phyloP scores from a whole-genome alignment of 1,140 invertebrate species.

The Zaprionus camerounensis region DNA sequence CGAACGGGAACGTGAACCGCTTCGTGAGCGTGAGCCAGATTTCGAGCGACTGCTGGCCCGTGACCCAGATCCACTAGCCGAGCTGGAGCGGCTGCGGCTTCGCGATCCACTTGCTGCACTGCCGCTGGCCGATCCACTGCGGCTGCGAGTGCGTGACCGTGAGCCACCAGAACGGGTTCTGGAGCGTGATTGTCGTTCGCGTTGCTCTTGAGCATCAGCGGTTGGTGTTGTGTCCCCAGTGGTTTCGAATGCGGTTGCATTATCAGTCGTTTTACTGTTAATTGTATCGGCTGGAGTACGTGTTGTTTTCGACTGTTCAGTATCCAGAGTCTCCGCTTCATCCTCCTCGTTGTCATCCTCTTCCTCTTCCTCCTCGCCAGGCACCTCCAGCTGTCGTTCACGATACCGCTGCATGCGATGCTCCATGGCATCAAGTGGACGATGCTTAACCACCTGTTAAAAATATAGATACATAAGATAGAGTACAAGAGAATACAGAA shows the following conservation, averaged over 20 bases:
- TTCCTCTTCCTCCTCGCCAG: constrained; percentile 91
- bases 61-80: constrained; percentile 81
- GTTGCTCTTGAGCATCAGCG: constrained; percentile 83
- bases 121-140: constrained; percentile 39
- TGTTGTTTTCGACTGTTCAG: constrained; percentile 10
- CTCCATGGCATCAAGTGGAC: constrained; percentile 93
- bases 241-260: constrained; percentile 54
- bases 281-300: constrained; percentile 41
- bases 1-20: constrained; percentile 66
- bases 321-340: constrained; percentile 85
- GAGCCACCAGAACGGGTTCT: constrained; percentile 54
- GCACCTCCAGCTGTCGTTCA: constrained; percentile 94
- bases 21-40: constrained; percentile 83
- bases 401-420: constrained; percentile 93
- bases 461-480: neutral
- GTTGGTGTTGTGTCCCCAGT: constrained; percentile 77
- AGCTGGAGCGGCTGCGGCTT: constrained; percentile 66
- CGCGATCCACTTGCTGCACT: constrained; percentile 47
- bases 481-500: neutral
- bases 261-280: constrained; percentile 74
- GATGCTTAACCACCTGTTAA: constrained; percentile 91
- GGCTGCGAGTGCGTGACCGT: constrained; percentile 70
- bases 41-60: constrained; percentile 69
- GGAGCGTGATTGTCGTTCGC: constrained; percentile 78
- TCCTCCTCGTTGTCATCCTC: constrained; percentile 91